Base-by-base conservation (phyloP, 2,888 invertebrate genomes). In the Lepas anatifera region DNA sequence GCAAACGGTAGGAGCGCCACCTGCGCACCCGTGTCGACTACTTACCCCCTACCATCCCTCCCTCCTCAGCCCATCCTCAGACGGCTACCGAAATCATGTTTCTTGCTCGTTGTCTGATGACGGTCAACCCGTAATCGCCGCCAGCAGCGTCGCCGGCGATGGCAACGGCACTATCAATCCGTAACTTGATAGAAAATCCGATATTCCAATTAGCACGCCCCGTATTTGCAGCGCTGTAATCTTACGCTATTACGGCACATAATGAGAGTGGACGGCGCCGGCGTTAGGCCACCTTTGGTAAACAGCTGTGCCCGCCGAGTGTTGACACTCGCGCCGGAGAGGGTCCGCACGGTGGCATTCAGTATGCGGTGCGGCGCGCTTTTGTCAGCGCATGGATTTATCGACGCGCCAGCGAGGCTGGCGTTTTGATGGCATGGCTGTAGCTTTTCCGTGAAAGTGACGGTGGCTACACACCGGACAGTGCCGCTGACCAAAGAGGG, bases 191-290 rank as follows among this genome's bases (percentile, higher is more conserved):
- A 58, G 58, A 58, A 58, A 58, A 58, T 35, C 58, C 58, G 58
- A 58, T 58, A 58, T 58, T 58, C 58, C 58, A 58, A 35, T 58
- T 58, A 58, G 58, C 32, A 22, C 58, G 25, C 32, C 58, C n/a
- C 32, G 35, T 58, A 58, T 58, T 22, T 58, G 58, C 58, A 18
- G 58, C 22, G 32, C 58, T 32, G 58, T 58, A 58, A 58, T 58
- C 58, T 58, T 58, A 16, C 58, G 58, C 58, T 22, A 58, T 58
- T 58, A 32, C 32, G 58, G 32, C 10, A 22, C 58, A 35, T 32
- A 58, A 58, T 58, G 58, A 35, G 35, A 35, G 58, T 58, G 58
- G 6, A 7, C 58, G 58, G 58, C 32, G n/a, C 3, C 22, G 35
- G 22, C 58, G n/a, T 58, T 58, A 58, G 32, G 35, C 35, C 58